Evolutionary conservation across 2,797 vertebrate species (phyloP).

Genomic region (Semaprochilodus insignis): DNA sequence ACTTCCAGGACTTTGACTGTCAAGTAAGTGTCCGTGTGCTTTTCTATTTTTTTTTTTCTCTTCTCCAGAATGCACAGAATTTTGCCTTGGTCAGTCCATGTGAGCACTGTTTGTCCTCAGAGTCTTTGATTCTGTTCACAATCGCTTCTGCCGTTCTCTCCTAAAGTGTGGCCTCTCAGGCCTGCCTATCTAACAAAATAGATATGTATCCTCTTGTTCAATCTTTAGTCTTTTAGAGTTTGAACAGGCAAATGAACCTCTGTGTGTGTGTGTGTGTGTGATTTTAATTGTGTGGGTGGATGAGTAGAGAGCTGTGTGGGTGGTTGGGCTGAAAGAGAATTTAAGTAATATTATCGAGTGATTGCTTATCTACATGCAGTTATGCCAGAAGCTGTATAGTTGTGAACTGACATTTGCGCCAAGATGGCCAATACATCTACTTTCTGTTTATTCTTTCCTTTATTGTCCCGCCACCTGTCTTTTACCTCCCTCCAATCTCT

Average conservation of each 20-base stretch:
- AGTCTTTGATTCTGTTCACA: background rate
- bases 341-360: background rate
- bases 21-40: constrained; percentile 81
- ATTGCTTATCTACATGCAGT: background rate
- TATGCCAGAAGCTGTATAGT: background rate
- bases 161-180: background rate
- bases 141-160: background rate
- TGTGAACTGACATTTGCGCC: too few species aligned
- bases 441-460: background rate
- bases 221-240: constrained; percentile 29
- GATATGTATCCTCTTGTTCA: constrained; percentile 17
- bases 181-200: constrained; percentile 14
- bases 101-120: background rate
- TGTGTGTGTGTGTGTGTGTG: constrained; percentile 6
- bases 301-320: constrained; percentile 27
- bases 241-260: constrained; percentile 33
- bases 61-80: background rate
- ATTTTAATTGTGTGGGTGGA: constrained; percentile 35
- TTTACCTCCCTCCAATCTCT: background rate
- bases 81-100: background rate
- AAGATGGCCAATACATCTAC: background rate
- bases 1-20: constrained; percentile 94
- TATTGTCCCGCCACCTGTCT: background rate
- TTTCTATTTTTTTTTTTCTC: background rate
- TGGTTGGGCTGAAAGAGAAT: constrained; percentile 26